A percentile compares a stretch with the other conserved stretches of the same genome.
phyloP scores from a whole-genome alignment of 2,113 vertebrate species.

The Otus sunia region DNA sequence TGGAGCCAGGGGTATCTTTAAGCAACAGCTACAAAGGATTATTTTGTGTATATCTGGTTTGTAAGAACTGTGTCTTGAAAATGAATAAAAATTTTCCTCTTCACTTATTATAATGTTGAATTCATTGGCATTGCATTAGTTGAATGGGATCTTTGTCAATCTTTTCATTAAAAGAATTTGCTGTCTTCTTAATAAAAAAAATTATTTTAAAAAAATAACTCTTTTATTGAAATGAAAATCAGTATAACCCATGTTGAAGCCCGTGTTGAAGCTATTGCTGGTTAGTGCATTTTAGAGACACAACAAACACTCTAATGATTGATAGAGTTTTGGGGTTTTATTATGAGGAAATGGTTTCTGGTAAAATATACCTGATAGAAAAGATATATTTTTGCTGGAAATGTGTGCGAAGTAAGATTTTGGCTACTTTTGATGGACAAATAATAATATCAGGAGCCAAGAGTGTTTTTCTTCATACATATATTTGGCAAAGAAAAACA shows the following conservation, averaged over 20 bases:
- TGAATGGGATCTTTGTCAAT: background rate
- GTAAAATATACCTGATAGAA: background rate
- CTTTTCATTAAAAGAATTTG: background rate
- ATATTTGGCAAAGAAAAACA: background rate
- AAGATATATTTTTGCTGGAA: background rate
- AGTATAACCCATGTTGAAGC: background rate
- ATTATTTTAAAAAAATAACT: background rate
- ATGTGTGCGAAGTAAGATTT: background rate
- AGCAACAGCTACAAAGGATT: background rate
- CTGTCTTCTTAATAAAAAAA: background rate
- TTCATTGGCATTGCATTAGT: background rate
- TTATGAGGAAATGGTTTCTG: background rate
- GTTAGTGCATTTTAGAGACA: background rate
- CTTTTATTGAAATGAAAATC: background rate
- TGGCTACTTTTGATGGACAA: background rate
- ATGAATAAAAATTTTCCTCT: background rate
- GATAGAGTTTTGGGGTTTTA: background rate
- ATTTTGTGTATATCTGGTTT: background rate
- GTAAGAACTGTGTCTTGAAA: background rate
- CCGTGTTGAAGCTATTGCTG: background rate
- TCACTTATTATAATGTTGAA: background rate
- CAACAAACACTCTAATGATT: background rate
- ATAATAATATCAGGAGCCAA: background rate
- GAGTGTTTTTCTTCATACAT: background rate
- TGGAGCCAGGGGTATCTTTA: background rate